Base-by-base conservation (phyloP, 2,113 vertebrate species). In the Myocastor coypus region DNA sequence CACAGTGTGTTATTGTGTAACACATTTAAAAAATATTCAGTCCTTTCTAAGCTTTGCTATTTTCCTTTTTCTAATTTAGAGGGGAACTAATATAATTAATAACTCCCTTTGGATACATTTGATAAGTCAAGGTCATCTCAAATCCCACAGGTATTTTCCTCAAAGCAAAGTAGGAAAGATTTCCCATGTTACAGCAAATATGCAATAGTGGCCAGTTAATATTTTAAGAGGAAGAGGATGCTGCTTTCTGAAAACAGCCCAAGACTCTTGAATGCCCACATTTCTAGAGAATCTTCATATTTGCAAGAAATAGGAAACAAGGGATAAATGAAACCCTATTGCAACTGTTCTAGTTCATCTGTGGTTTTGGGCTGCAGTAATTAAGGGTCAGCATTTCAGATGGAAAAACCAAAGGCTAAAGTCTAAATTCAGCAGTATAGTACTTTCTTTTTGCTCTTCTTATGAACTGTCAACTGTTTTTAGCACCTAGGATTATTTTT, bases 21-120 rank as follows among this genome's bases (percentile, higher is more conserved):
- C 3, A 55, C 16, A 34, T 42, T 78, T 66, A 52, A 52, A n/a
- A n/a, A n/a, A n/a, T n/a, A n/a, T n/a, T n/a, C n/a, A n/a, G n/a
- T n/a, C n/a, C n/a, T n/a, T n/a, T n/a, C n/a, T n/a, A n/a, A n/a
- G n/a, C n/a, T n/a, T n/a, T n/a, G n/a, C n/a, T n/a, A n/a, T n/a
- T n/a, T n/a, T n/a, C n/a, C n/a, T n/a, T n/a, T n/a, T n/a, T n/a
- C n/a, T n/a, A n/a, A n/a, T n/a, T n/a, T n/a, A n/a, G n/a, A n/a
- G n/a, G n/a, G n/a, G n/a, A n/a, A n/a, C n/a, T n/a, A n/a, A n/a
- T n/a, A n/a, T n/a, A n/a, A n/a, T n/a, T n/a, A n/a, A n/a, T n/a
- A n/a, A n/a, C n/a, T n/a, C n/a, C n/a, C n/a, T n/a, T n/a, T 87
- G 94, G 83, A 95, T 82, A 3, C 78, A 73, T 82, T 73, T 71